These are phyloP conservation scores for Lottia scabra DNA, from an alignment of 2,888 invertebrate genomes.

Conservation along the genomic window DNA sequence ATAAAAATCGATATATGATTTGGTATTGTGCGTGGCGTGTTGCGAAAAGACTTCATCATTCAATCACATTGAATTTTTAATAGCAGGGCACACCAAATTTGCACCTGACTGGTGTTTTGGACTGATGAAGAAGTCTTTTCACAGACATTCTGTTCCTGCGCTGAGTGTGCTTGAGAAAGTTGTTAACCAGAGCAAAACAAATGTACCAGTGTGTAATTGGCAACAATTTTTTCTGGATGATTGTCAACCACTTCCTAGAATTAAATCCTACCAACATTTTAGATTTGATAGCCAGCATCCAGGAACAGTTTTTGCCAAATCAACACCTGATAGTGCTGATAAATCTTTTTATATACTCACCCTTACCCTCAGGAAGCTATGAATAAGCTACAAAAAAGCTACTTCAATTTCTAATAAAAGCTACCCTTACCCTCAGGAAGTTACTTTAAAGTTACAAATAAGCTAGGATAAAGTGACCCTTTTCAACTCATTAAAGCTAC, in stretches of 20 bases:
- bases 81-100: slow-evolving; percentile 31
- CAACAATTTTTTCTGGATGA: slow-evolving; percentile 7
- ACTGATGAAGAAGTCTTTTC: slow-evolving; percentile 22
- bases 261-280: slow-evolving; percentile 25
- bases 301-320: slow-evolving; percentile 3
- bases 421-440: too few species aligned
- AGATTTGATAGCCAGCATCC: slow-evolving; percentile 4
- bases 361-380: too few species aligned
- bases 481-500: too few species aligned
- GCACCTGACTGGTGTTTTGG: slow-evolving; percentile 35
- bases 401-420: too few species aligned
- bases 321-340: neutral
- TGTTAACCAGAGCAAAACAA: slow-evolving; percentile 16
- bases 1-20: slow-evolving; percentile 24
- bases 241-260: slow-evolving; percentile 19
- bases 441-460: too few species aligned
- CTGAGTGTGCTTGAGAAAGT: slow-evolving; percentile 18
- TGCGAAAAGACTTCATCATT: slow-evolving; percentile 3
- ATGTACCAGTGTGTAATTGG: slow-evolving; percentile 26
- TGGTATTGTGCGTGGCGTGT: slow-evolving; percentile 24
- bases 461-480: too few species aligned
- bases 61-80: slow-evolving; percentile 16
- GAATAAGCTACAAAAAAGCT: too few species aligned
- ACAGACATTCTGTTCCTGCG: slow-evolving; percentile 10
- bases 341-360: neutral